A percentile compares a stretch with the other conserved stretches of the same genome.
phyloP scores from a whole-genome alignment of 1,140 invertebrate genomes.

The Drosophila bipectinata region DNA sequence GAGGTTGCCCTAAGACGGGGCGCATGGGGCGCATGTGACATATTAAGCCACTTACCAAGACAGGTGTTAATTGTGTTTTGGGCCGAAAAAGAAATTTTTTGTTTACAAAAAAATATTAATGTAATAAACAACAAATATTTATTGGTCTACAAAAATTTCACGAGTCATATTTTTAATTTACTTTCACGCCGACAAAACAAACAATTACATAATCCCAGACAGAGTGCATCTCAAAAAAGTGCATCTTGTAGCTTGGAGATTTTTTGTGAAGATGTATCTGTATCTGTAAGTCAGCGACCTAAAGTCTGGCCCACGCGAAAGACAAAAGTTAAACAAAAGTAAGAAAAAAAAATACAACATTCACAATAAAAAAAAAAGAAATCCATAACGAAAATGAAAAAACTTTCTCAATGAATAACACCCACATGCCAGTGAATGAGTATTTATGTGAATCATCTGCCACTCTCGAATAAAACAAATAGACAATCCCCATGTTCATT shows the following conservation, averaged over 20 bases:
- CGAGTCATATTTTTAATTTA: constrained; percentile 31
- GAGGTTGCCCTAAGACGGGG: constrained; percentile 9
- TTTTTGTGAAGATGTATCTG: constrained; percentile 6
- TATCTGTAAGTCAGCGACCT: constrained; percentile 60
- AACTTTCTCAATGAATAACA: constrained; percentile 71
- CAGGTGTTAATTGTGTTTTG: constrained; percentile 64
- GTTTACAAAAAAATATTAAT: constrained; percentile 9
- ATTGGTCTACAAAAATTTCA: constrained; percentile 1
- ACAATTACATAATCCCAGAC: constrained; percentile 52
- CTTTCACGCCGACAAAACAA: constrained; percentile 57
- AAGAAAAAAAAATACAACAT: constrained; percentile 9
- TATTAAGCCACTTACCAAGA: constrained; percentile 67
- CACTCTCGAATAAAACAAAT: background rate
- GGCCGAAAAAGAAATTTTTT: constrained; percentile 40
- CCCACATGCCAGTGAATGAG: constrained; percentile 39
- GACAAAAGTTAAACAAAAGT: constrained; percentile 24
- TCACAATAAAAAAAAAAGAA: constrained; percentile 27
- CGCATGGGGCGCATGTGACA: constrained; percentile 29
- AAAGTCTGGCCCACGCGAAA: constrained; percentile 49
- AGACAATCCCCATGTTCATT: constrained; percentile 2
- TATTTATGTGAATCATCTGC: constrained; percentile 36
- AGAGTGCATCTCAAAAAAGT: constrained; percentile 22
- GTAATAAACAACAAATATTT: constrained; percentile 4
- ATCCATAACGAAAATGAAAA: constrained; percentile 36
- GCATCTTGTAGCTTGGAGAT: constrained; percentile 16